Evolutionary conservation across 1,140 invertebrate species (phyloP).

Genomic region (Aphelinus certus): DNA sequence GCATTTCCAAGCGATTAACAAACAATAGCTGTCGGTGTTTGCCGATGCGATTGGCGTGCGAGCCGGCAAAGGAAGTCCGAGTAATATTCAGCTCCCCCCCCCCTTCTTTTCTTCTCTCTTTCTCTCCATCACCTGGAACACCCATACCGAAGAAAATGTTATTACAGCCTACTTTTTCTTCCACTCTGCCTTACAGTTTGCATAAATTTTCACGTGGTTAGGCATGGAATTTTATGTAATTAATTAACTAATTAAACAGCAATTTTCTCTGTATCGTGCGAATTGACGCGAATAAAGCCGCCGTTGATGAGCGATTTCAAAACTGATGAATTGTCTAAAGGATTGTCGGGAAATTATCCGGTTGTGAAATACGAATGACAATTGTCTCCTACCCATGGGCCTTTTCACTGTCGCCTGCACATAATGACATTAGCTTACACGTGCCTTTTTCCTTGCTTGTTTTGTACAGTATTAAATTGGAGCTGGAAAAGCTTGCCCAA

Average conservation of each 20-base stretch:
- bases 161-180: background rate
- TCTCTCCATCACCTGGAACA: background rate
- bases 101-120: background rate
- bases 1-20: conserved; percentile 36
- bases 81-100: conserved; percentile 25
- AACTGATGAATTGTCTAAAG: too few species aligned
- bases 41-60: conserved; percentile 23
- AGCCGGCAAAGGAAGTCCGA: conserved; percentile 23
- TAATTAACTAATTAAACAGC: too few species aligned
- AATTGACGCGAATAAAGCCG: too few species aligned
- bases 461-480: conserved; percentile 81
- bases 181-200: background rate
- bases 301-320: too few species aligned
- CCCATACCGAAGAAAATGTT: conserved; percentile 9
- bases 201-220: background rate
- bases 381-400: background rate
- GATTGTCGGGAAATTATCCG: too few species aligned
- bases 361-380: too few species aligned
- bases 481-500: conserved; percentile 92
- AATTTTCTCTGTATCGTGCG: too few species aligned
- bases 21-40: conserved; percentile 30
- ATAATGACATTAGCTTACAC: conserved; percentile 61
- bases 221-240: too few species aligned
- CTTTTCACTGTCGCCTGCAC: conserved; percentile 57
- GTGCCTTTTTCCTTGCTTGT: conserved; percentile 61